Base-by-base conservation (phyloP, 2,797 vertebrate species). In the Buphagus erythrorhynchus region DNA sequence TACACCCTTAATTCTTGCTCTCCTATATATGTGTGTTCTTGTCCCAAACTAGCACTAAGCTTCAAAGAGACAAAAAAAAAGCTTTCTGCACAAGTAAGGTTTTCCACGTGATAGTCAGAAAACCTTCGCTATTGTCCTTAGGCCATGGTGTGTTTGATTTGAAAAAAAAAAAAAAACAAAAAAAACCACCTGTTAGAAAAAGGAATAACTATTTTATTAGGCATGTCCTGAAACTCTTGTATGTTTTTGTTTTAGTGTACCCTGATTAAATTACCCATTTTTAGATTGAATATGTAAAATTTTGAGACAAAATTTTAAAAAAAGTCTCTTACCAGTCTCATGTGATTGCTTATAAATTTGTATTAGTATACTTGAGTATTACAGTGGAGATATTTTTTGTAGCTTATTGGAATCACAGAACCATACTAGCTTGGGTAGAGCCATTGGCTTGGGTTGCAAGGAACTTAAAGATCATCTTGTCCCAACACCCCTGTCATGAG, bases 301-400 rank as follows among this genome's bases (percentile, higher is more conserved):
- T 96, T 97, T 95, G 46, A 91, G 95, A 97, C 76, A 97, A 97
- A 90, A 97, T 97, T 96, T 95, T 91, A 95, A 55, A 33, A 73
- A 71, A 90, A 69, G 28, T 71, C 72, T 55, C 29, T 55, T 33
- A 12, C 82, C 29, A 22, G 40, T 76, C 29, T 87, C 11, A 3
- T 86, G 25, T 59, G 25, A 36, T 55, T 76, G n/a, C 58, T 91
- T 62, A 63, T 9, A 7, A 8, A 3, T n/a, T 16, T 58, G 9
- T 54, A 46, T 57, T 36, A 33, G 10, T 13, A 33, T 35, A 59
- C 26, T 19, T 61, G 33, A 62, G 16, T 2, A 1, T 61, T 65
- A 28, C 0, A 4, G 15, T 25, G 25, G 26, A 43, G 68, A 38
- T 45, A 38, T 3, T 35, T 85, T 61, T 29, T 24, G 20, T 54